Evolutionary conservation across 2,113 vertebrate species (phyloP), one percentile per base, ranked within the genome.

Genomic region (Campylomormyrus numenius): DNA sequence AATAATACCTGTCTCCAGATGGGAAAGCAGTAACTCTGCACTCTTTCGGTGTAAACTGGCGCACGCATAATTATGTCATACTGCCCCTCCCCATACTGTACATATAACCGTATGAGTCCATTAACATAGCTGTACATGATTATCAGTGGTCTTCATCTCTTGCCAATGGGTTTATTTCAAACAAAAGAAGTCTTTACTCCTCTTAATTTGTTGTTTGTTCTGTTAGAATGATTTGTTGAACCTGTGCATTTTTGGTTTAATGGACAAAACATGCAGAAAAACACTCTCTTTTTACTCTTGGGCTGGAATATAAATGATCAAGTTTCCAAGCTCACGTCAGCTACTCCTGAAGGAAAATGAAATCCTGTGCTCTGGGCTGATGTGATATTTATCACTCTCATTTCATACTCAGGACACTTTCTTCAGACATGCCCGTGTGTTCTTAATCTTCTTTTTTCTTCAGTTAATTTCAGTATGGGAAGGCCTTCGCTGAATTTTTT

Each of bases 281-380:
- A 92, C 91, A 92, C 35, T 19, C 31, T 35, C 74, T 80, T n/a
- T 92, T 94, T 86, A 91, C 93, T 92, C 93, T 93, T 93, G 91
- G 90, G 90, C 91, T 89, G 92, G 92, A 94, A 93, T 94, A 94
- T 92, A 93, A 95, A 95, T 94, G 93, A 94, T 93, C 93, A 93
- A 93, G 94, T 95, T 93, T 92, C 91, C 92, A 93, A 42, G 74
- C 35, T 42, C 74, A 80, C 39, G 15, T 17, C 13, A 3, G 93
- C 94, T 92, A 91, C 93, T 94, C 94, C 92, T 91, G 88, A 92
- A 93, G 94, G 93, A 94, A 94, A 94, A 95, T 95, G 93, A 95
- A 95, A 94, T 94, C 93, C 93, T 91, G 91, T 94, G 93, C 94
- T 93, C 89, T 84, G 66, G 93, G 92, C 92, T 94, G 94, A 94